phyloP scores from a whole-genome alignment of 2,113 vertebrate genomes.

The Scytalopus superciliaris region DNA sequence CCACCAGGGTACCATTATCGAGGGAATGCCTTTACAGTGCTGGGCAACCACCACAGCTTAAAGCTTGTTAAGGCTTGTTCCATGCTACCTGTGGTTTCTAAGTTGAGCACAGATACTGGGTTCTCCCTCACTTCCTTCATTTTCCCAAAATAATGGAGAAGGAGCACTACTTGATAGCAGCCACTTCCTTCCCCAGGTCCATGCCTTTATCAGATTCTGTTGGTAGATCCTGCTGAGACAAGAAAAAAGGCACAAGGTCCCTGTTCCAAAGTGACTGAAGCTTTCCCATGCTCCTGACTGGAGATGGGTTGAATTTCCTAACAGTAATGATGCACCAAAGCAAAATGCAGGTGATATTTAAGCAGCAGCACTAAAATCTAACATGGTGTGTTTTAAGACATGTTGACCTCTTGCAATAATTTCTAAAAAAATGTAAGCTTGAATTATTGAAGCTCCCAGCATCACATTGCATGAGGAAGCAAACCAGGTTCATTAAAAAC shows the following conservation, averaged over 20 bases:
- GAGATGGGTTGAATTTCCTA: neutral
- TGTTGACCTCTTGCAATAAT: neutral
- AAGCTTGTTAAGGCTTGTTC: neutral
- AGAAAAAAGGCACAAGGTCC: neutral
- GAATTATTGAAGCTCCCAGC: neutral
- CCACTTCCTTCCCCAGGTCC: rapidly evolving
- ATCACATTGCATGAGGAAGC: neutral
- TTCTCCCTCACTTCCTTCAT: neutral
- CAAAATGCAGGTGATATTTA: neutral
- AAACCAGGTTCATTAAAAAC: neutral
- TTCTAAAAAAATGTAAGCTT: neutral
- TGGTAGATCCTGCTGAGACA: neutral
- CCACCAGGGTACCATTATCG: neutral
- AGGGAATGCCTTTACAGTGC: neutral
- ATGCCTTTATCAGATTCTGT: neutral
- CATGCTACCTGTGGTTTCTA: neutral
- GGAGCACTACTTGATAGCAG: neutral
- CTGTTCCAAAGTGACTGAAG: neutral
- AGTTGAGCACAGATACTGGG: neutral
- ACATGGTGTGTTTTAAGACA: neutral
- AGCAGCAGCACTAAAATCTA: neutral
- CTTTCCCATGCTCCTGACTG: neutral
- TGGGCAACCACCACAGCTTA: neutral
- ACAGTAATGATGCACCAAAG: neutral
- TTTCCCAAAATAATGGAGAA: neutral